phyloP scores from a whole-genome alignment of 2,888 invertebrate genomes.

The Leucophora obtusa region DNA sequence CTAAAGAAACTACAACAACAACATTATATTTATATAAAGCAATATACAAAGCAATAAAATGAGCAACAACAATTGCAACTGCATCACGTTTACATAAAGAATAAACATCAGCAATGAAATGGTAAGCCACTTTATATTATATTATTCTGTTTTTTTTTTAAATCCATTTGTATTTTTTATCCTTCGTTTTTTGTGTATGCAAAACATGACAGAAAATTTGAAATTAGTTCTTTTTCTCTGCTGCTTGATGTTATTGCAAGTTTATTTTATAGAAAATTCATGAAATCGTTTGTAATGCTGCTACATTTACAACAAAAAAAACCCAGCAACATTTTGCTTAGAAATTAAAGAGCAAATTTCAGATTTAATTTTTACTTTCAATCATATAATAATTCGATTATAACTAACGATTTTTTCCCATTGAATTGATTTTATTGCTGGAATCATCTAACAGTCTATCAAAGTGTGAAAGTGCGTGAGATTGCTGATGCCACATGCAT shows the following conservation, averaged over 20 bases:
- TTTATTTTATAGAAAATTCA: conserved; percentile 37
- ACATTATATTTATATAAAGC: background rate
- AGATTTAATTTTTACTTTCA: too few relatives aligned
- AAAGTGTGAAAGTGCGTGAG: too few relatives aligned
- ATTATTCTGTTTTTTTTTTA: background rate
- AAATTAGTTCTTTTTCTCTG: conserved; percentile 58
- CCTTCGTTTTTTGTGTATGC: conserved; percentile 55
- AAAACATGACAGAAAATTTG: conserved; percentile 65
- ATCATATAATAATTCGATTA: too few relatives aligned
- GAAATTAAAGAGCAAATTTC: too few relatives aligned
- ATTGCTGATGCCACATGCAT: too few relatives aligned
- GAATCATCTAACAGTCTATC: too few relatives aligned
- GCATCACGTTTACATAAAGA: background rate
- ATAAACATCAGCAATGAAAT: conserved; percentile 20
- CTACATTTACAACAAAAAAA: background rate
- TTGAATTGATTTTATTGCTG: too few relatives aligned
- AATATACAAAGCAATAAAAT: background rate
- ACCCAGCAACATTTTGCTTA: background rate
- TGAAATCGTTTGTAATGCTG: conserved; percentile 4
- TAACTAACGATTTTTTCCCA: too few relatives aligned
- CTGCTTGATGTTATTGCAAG: conserved; percentile 1
- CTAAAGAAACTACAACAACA: background rate
- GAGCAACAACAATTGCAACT: background rate
- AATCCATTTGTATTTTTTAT: conserved; percentile 20
- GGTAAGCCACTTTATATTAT: background rate